phyloP scores from a whole-genome alignment of 2,888 invertebrate species.

The Catocala nupta region DNA sequence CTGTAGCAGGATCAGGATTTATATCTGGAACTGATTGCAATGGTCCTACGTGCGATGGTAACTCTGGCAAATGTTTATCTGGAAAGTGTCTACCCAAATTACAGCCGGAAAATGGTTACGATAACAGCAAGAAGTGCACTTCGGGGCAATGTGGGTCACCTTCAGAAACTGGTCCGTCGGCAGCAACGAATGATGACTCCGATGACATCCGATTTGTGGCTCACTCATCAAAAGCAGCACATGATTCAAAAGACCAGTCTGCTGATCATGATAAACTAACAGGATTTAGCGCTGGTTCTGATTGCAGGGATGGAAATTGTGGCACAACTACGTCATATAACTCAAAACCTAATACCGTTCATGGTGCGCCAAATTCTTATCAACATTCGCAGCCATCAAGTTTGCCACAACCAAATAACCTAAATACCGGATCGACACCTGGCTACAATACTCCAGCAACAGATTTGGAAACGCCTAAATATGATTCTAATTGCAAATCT shows the following conservation, averaged over 20 bases:
- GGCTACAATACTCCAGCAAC: conserved; percentile 59
- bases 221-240: conserved; percentile 23
- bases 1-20: conserved; percentile 30
- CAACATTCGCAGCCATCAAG: conserved; percentile 44
- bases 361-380: conserved; percentile 42
- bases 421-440: conserved; percentile 31
- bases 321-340: conserved; percentile 16
- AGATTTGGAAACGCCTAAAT: conserved; percentile 68
- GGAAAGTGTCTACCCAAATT: conserved; percentile 48
- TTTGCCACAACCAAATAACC: conserved; percentile 34
- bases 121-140: conserved; percentile 47
- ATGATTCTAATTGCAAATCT: conserved; percentile 48
- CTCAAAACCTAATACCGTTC: conserved; percentile 22
- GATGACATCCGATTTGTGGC: conserved; percentile 42
- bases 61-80: conserved; percentile 55
- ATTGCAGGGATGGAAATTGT: conserved; percentile 45
- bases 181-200: conserved; percentile 16
- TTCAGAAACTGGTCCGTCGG: conserved; percentile 13
- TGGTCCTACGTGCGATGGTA: conserved; percentile 58
- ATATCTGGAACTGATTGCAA: conserved; percentile 52
- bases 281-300: conserved; percentile 14
- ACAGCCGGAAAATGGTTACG: conserved; percentile 27
- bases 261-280: conserved; percentile 22
- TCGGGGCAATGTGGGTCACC: conserved; percentile 43
- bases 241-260: conserved; percentile 25